phyloP scores from a whole-genome alignment of 2,888 invertebrate species.

The Seira ritae region DNA sequence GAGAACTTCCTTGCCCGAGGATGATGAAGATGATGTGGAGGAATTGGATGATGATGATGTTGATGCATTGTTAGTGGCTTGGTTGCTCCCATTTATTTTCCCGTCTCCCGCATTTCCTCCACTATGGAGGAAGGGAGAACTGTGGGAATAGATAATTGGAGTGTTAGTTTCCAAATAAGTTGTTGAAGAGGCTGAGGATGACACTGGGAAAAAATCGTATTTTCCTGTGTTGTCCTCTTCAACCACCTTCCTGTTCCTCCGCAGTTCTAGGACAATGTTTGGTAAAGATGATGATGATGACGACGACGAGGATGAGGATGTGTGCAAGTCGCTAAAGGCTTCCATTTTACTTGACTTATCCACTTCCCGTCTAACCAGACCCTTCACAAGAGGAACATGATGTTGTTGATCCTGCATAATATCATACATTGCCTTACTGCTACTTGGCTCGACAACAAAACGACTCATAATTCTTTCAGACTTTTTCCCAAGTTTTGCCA shows the following conservation, averaged over 20 bases:
- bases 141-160: constrained; percentile 18
- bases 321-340: constrained; percentile 13
- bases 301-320: constrained; percentile 6
- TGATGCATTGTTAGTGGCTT: constrained; percentile 19
- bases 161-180: constrained; percentile 38
- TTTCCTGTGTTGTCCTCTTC: neutral
- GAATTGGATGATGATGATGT: constrained; percentile 13
- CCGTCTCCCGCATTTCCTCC: constrained; percentile 6
- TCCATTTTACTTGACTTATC: constrained; percentile 32
- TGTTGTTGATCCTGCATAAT: too few relatives aligned
- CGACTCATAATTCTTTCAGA: constrained; percentile 39
- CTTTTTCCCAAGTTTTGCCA: constrained; percentile 32
- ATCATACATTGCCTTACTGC: too few relatives aligned
- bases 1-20: neutral
- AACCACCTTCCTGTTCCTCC: neutral
- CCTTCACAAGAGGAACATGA: too few relatives aligned
- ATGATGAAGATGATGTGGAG: constrained; percentile 2
- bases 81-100: constrained; percentile 8
- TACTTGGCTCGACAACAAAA: neutral
- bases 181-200: constrained; percentile 44
- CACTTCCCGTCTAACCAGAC: too few relatives aligned
- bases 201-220: constrained; percentile 36
- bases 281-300: constrained; percentile 29
- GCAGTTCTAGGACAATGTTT: neutral
- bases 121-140: constrained; percentile 39